A percentile compares a stretch with the other conserved stretches of the same genome.
These are phyloP conservation scores for Autographa pulchrina DNA, from an alignment of 2,888 invertebrate species.

Conservation along the genomic window DNA sequence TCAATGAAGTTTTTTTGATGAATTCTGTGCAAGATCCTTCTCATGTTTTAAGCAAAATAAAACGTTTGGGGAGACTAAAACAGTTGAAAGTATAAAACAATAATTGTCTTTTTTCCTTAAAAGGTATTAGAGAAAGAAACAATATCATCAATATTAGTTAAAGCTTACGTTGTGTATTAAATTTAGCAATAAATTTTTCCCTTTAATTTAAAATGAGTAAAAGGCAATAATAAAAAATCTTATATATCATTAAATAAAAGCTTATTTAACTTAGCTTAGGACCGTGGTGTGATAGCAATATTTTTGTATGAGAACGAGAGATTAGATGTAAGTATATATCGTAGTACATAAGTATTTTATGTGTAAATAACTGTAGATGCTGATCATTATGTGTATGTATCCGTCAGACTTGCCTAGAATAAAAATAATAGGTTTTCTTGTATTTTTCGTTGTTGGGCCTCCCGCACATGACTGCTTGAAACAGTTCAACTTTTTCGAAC, in stretches of 20 bases:
- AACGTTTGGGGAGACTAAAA: too few species aligned
- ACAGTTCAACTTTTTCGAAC: too few species aligned
- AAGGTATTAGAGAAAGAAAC: too few species aligned
- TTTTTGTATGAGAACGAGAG: constrained; percentile 65
- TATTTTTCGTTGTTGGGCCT: too few species aligned
- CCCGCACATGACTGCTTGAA: too few species aligned
- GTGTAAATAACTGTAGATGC: constrained; percentile 43
- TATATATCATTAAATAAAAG: background rate
- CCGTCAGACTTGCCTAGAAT: constrained; percentile 8
- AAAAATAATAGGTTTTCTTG: background rate
- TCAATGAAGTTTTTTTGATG: too few species aligned
- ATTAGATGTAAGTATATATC: constrained; percentile 24
- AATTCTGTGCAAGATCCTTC: too few species aligned
- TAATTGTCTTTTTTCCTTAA: too few species aligned
- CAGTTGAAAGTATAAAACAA: too few species aligned
- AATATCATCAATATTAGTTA: too few species aligned
- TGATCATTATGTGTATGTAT: constrained; percentile 13
- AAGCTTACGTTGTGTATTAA: background rate
- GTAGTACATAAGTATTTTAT: constrained; percentile 36
- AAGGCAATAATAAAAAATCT: background rate
- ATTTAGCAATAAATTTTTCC: background rate
- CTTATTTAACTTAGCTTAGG: constrained; percentile 35
- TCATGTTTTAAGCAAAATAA: too few species aligned
- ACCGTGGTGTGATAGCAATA: constrained; percentile 57
- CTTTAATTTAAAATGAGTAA: background rate